Evolutionary conservation across 37 sponge, comb jelly and placozoan genomes (phyloP), one percentile per base, ranked within the genome.

Genomic region (Haliclona indistincta): DNA sequence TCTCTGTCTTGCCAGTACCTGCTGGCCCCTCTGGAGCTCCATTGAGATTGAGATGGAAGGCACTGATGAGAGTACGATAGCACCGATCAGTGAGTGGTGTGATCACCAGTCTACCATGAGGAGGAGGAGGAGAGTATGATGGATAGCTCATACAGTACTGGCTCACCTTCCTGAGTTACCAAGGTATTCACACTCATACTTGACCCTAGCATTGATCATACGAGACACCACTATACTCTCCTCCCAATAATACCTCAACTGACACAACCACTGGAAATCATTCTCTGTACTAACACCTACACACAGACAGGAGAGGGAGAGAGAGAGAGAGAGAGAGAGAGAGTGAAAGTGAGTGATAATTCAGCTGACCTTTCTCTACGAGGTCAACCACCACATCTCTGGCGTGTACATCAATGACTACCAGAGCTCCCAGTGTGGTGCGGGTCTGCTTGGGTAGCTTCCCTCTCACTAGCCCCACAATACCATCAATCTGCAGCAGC

Each of bases 11-110:
- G 26, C 96, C 99, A 22, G 96, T 95, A 15, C 99, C 99, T 15
- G 99, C 99, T 4, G 99, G 99, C 23, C 99, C 99, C 60, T 99
- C 99, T 35, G 99, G 99, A 17, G 94, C 99, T 35, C 96, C 99
- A 23, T 90, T 90, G 19, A 99, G 89, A 81, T 95, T 92, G 38
- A 99, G 88, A 78, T 93, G 94, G 66, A 91, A 95, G 47, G 99
- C 99, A 49, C 99, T 92, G 26, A 99, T 87, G 37, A 99, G 94
- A n/a, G 99, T 99, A 4, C 99, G 88, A 64, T 99, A 99, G 86
- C 99, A 99, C 23, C 99, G 88, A 49, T 99, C 99, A 69, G 99
- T 99, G 40, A 99, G 85, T 1, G 99, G 99, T 23, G 99, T 99
- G 56, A 99, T 99, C 17, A 99, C 99, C 67, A 99, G 87, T 53